A percentile compares a stretch with the other conserved stretches of the same genome.
Evolutionary conservation across 2,888 invertebrate species (phyloP).

Genomic region (Clusia tigrina): DNA sequence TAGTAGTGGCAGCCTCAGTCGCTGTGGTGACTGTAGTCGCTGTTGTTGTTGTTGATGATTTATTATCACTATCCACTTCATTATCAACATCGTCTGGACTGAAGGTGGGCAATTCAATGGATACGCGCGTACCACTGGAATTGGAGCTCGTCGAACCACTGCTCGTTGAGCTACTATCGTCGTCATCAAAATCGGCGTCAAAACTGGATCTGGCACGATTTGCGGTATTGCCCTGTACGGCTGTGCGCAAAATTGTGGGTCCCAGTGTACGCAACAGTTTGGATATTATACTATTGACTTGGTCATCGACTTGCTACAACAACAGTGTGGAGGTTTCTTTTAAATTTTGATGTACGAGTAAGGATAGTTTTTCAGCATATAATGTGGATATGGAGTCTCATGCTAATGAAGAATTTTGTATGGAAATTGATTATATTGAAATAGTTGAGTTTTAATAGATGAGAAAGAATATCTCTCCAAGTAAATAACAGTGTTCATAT

Average conservation of each 20-base stretch:
- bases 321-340: slow-evolving; percentile 42
- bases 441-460: too few species aligned
- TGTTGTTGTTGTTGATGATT: slow-evolving; percentile 26
- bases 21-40: slow-evolving; percentile 22
- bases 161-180: slow-evolving; percentile 61
- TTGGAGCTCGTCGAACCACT: slow-evolving; percentile 33
- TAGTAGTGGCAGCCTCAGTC: slow-evolving; percentile 25
- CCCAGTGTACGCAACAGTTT: slow-evolving; percentile 78
- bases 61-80: slow-evolving; percentile 59
- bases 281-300: slow-evolving; percentile 60
- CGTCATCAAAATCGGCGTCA: slow-evolving; percentile 67
- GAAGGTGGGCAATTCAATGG: slow-evolving; percentile 73
- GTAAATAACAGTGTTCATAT: too few species aligned
- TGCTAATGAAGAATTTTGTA: too few species aligned
- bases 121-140: slow-evolving; percentile 67
- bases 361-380: too few species aligned
- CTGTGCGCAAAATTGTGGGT: slow-evolving; percentile 69
- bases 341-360: too few species aligned
- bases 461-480: too few species aligned
- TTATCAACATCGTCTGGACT: slow-evolving; percentile 74
- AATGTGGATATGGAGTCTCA: too few species aligned
- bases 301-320: slow-evolving; percentile 65
- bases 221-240: slow-evolving; percentile 60
- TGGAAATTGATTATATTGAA: too few species aligned
- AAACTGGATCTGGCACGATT: slow-evolving; percentile 63